phyloP scores from a whole-genome alignment of 23 tunicate species.

The Ascidia mentula region DNA sequence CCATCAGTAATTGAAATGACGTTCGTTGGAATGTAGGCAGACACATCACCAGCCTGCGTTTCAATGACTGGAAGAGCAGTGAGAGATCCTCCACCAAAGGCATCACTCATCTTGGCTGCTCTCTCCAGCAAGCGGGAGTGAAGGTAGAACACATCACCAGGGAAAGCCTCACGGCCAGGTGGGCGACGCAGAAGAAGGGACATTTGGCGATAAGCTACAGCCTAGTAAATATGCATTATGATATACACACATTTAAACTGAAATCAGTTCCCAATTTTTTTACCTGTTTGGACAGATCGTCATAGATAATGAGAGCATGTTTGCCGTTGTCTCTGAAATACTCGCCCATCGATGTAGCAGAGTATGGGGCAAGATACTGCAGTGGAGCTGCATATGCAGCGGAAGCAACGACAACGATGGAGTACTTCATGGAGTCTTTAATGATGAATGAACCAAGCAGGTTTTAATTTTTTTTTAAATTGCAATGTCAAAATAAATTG shows the following conservation, averaged over 20 bases:
- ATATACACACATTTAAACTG: background rate
- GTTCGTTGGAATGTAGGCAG: conserved; percentile 99
- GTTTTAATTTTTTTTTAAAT: too few relatives aligned
- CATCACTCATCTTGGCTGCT: conserved; percentile 99
- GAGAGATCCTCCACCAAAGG: conserved; percentile 92
- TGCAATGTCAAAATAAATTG: background rate
- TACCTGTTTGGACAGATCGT: conserved; percentile 99
- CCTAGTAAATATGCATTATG: conserved; percentile 34
- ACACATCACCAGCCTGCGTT: conserved; percentile 99
- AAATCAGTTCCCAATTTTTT: background rate
- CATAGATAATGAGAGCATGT: conserved; percentile 95
- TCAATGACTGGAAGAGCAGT: conserved; percentile 99
- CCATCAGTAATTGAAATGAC: conserved; percentile 99
- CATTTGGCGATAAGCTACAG: conserved; percentile 99
- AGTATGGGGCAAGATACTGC: conserved; percentile 99
- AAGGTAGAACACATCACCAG: conserved; percentile 99
- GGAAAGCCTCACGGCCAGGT: conserved; percentile 99
- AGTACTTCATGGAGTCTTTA: conserved; percentile 94
- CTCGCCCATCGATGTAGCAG: conserved; percentile 99
- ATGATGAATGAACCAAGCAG: too few relatives aligned
- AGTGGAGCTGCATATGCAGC: conserved; percentile 99
- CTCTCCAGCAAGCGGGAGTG: conserved; percentile 98
- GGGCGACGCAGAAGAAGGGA: conserved; percentile 99
- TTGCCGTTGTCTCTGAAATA: conserved; percentile 99
- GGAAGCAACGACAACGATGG: conserved; percentile 97